A percentile compares a stretch with the other conserved stretches of the same genome.
Conservation (phyloP, 2,888 invertebrate species). For the Imbricaverruca yamaguchii region DNA sequence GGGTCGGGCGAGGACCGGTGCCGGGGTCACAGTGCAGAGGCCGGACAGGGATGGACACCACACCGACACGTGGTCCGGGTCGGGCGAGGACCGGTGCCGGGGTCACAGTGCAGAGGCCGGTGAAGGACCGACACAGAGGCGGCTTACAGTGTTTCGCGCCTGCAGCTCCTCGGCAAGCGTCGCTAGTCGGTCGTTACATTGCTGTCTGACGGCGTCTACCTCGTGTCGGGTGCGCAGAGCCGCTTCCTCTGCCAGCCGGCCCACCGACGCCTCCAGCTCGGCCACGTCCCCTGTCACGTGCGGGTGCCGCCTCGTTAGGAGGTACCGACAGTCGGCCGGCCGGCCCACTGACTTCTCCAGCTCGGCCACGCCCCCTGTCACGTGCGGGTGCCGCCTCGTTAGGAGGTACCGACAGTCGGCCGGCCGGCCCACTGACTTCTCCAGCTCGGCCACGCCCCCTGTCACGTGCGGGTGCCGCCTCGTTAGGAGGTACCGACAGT, state of each 20-base stretch:
- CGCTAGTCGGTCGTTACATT: not conserved
- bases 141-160: not conserved
- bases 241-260: not conserved
- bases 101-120: no score
- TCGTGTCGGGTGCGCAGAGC: not conserved
- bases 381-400: not conserved
- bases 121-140: no score
- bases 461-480: no score
- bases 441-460: no score
- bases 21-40: no score
- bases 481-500: no score
- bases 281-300: not conserved
- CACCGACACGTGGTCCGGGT: no score
- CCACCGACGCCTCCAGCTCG: conserved; percentile 1
- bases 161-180: not conserved
- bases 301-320: not conserved
- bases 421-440: not conserved
- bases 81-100: no score
- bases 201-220: not conserved
- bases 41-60: no score
- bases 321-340: not conserved
- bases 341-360: not conserved
- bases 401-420: not conserved
- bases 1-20: no score
- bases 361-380: not conserved